These are phyloP conservation scores for Chaetoderma sp. DNA, from an alignment of 2,888 invertebrate genomes.

Conservation along the genomic window DNA sequence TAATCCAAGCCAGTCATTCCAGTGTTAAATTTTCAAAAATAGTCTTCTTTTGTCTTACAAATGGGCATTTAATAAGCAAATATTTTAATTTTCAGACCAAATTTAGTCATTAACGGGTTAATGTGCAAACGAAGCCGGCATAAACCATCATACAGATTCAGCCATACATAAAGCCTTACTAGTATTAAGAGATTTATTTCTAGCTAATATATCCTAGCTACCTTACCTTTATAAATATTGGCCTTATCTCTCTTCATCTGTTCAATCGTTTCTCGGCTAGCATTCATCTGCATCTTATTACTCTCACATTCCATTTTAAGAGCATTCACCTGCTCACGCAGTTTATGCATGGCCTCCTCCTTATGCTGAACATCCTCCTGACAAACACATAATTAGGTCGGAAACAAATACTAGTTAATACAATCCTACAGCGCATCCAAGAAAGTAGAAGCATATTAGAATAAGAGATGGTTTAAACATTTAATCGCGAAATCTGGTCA, in stretches of 20 bases:
- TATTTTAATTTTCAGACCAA: too few relatives aligned
- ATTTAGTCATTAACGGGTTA: too few relatives aligned
- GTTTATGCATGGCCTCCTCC: constrained; percentile 33
- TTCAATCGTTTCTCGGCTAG: constrained; percentile 47
- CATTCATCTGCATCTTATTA: constrained; percentile 44
- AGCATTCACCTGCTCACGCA: constrained; percentile 34
- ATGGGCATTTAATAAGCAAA: too few relatives aligned
- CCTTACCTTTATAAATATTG: constrained; percentile 51
- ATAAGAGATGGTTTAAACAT: too few relatives aligned
- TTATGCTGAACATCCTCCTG: constrained; percentile 43
- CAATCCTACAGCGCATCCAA: too few relatives aligned
- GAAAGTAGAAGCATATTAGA: too few relatives aligned
- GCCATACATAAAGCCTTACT: not conserved
- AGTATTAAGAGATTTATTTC: not conserved
- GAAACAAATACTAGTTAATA: too few relatives aligned
- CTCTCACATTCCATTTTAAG: constrained; percentile 45
- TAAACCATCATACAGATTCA: not conserved
- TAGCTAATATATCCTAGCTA: not conserved
- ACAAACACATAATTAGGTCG: not conserved
- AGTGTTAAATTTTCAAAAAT: too few relatives aligned
- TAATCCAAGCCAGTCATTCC: too few relatives aligned
- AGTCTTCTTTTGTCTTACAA: too few relatives aligned
- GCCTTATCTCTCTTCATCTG: constrained; percentile 57
- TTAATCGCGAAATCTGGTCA: too few relatives aligned
- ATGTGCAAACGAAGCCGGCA: too few relatives aligned